phyloP scores from a whole-genome alignment of 2,113 vertebrate species.

The Pipa parva region DNA sequence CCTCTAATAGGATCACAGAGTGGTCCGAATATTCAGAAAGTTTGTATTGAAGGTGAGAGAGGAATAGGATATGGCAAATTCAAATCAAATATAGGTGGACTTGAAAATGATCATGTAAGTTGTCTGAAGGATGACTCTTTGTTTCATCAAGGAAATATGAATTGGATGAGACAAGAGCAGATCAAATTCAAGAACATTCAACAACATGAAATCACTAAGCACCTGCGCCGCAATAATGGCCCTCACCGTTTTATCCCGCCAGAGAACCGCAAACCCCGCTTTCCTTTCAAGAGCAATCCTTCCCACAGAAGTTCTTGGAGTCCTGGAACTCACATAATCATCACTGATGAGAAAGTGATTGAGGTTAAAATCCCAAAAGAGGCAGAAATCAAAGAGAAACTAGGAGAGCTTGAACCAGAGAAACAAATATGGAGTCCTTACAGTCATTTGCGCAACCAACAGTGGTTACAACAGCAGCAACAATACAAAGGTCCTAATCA shows the following conservation, averaged over 20 bases:
- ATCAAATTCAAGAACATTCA: constrained; percentile 87
- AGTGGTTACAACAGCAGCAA: constrained; percentile 54
- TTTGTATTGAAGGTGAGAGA: constrained; percentile 35
- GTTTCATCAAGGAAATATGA: constrained; percentile 74
- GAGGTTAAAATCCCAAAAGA: constrained; percentile 93
- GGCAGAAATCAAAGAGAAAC: constrained; percentile 65
- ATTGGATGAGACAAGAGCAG: constrained; percentile 94
- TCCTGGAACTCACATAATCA: constrained; percentile 94
- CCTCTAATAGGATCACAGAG: constrained; percentile 76
- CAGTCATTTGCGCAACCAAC: constrained; percentile 70
- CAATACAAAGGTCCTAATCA: constrained; percentile 15
- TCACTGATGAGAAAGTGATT: constrained; percentile 89
- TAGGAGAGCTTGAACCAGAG: constrained; percentile 60
- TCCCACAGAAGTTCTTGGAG: constrained; percentile 96
- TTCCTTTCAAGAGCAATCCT: constrained; percentile 95
- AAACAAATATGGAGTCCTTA: constrained; percentile 61
- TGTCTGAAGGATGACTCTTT: constrained; percentile 70
- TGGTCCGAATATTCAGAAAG: constrained; percentile 60
- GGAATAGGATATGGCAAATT: constrained; percentile 30
- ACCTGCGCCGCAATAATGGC: constrained; percentile 82
- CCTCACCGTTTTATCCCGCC: constrained; percentile 94
- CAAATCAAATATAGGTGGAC: constrained; percentile 47
- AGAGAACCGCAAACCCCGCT: constrained; percentile 92
- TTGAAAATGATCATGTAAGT: constrained; percentile 63
- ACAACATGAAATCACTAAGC: constrained; percentile 91